A percentile compares a stretch with the other conserved stretches of the same genome.
These are phyloP conservation scores for Machimus atricapillus DNA, from an alignment of 2,888 invertebrate genomes.

Conservation along the genomic window DNA sequence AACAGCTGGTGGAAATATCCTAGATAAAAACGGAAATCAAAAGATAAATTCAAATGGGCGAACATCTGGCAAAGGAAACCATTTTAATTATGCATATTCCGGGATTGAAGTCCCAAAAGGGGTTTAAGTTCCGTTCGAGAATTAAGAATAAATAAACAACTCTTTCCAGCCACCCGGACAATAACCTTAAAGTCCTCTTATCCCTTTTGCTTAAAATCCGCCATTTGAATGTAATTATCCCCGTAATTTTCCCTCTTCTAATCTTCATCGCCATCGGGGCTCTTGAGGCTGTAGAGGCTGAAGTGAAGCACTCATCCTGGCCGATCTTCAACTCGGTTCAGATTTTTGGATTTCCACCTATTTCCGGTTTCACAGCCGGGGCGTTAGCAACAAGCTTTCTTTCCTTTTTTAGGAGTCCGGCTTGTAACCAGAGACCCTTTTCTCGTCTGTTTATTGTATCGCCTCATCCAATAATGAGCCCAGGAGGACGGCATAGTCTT, in stretches of 20 bases:
- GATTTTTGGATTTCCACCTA: slow-evolving; percentile 1
- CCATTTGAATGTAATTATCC: slow-evolving; percentile 16
- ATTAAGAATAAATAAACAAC: background rate
- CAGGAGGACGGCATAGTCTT: background rate
- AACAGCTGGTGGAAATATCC: background rate
- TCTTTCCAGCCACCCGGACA: background rate
- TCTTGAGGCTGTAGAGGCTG: background rate
- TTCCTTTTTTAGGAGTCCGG: background rate
- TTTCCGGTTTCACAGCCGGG: background rate
- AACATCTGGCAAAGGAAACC: background rate
- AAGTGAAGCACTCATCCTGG: background rate
- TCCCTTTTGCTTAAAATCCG: slow-evolving; percentile 1
- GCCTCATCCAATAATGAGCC: slow-evolving; percentile 25
- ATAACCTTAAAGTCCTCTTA: background rate
- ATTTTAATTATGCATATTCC: background rate
- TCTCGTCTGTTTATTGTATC: background rate
- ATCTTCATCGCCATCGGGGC: background rate
- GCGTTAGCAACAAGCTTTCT: slow-evolving; percentile 2
- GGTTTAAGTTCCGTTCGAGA: background rate
- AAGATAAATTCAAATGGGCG: background rate
- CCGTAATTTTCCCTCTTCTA: background rate
- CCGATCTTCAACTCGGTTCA: background rate
- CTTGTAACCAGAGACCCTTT: background rate
- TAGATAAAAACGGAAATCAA: background rate
- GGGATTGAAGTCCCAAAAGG: background rate